Evolutionary conservation across 2,888 invertebrate genomes (phyloP).

Genomic region (Spicauda simplicius): DNA sequence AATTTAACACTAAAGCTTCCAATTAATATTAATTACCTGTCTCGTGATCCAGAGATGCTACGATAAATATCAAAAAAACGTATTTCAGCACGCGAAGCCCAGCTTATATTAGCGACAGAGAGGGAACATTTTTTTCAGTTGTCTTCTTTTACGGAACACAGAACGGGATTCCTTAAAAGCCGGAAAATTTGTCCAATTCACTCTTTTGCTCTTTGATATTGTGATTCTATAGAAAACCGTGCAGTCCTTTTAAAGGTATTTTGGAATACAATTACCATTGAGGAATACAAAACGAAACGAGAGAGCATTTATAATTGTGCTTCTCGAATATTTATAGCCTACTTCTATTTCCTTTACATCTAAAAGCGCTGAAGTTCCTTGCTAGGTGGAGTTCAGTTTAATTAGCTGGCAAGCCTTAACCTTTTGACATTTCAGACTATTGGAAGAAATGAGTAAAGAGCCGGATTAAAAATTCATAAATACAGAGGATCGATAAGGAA

Average conservation of each 20-base stretch:
- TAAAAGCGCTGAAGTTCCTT: slow-evolving; percentile 17
- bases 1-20: slow-evolving; percentile 37
- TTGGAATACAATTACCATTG: slow-evolving; percentile 28
- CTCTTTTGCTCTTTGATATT: slow-evolving; percentile 62
- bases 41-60: slow-evolving; percentile 37
- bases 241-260: slow-evolving; percentile 18
- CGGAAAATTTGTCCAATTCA: slow-evolving; percentile 71
- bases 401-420: slow-evolving; percentile 24
- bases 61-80: slow-evolving; percentile 42
- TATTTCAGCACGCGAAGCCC: slow-evolving; percentile 39
- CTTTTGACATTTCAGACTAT: slow-evolving; percentile 23
- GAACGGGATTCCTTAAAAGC: slow-evolving; percentile 62
- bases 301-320: slow-evolving; percentile 6
- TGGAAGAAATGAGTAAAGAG: slow-evolving; percentile 37
- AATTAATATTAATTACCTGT: slow-evolving; percentile 45
- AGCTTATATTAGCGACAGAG: slow-evolving; percentile 42
- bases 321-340: slow-evolving; percentile 12
- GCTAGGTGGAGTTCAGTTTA: slow-evolving; percentile 16
- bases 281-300: background rate
- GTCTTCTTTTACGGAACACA: slow-evolving; percentile 49
- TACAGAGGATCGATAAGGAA: slow-evolving; percentile 46
- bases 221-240: slow-evolving; percentile 55
- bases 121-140: slow-evolving; percentile 55
- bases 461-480: slow-evolving; percentile 50
- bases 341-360: slow-evolving; percentile 8